These are phyloP conservation scores for Percopsis omiscomaycus DNA, from an alignment of 2,797 vertebrate genomes.

Conservation along the genomic window DNA sequence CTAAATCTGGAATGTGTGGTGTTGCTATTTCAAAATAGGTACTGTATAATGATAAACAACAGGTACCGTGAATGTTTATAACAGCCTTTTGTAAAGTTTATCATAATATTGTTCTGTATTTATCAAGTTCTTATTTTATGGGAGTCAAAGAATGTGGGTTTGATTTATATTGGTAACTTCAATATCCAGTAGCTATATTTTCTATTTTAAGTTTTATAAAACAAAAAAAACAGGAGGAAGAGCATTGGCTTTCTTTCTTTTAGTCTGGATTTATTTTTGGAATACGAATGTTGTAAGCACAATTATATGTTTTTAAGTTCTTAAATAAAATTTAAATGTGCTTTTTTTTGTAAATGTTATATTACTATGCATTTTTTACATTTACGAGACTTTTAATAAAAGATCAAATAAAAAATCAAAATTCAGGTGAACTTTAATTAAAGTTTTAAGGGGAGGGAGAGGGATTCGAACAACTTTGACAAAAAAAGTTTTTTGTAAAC, in stretches of 20 bases:
- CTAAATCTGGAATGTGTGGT: too few species aligned
- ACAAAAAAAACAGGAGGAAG: conserved; percentile 3
- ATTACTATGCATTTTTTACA: neutral
- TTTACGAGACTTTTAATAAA: neutral
- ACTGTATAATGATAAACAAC: too few species aligned
- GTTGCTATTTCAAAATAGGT: too few species aligned
- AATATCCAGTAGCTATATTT: conserved; percentile 43
- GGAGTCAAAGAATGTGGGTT: conserved; percentile 33
- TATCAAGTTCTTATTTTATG: conserved; percentile 58
- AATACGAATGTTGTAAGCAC: too few species aligned
- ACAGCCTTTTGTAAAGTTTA: conserved; percentile 40
- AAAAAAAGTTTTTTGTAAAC: conserved; percentile 37
- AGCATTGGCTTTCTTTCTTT: too few species aligned
- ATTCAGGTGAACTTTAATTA: neutral
- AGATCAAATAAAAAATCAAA: neutral
- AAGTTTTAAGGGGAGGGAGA: too few species aligned
- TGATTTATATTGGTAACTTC: conserved; percentile 54
- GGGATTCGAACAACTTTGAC: neutral
- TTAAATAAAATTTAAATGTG: neutral
- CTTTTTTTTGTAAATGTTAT: neutral
- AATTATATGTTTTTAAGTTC: neutral
- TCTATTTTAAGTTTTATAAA: conserved; percentile 60
- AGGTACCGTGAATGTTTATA: conserved; percentile 14
- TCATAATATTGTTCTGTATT: conserved; percentile 54
- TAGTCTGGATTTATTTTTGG: neutral